These are phyloP conservation scores for Sander lucioperca DNA, from an alignment of 2,113 vertebrate species.

Conservation along the genomic window DNA sequence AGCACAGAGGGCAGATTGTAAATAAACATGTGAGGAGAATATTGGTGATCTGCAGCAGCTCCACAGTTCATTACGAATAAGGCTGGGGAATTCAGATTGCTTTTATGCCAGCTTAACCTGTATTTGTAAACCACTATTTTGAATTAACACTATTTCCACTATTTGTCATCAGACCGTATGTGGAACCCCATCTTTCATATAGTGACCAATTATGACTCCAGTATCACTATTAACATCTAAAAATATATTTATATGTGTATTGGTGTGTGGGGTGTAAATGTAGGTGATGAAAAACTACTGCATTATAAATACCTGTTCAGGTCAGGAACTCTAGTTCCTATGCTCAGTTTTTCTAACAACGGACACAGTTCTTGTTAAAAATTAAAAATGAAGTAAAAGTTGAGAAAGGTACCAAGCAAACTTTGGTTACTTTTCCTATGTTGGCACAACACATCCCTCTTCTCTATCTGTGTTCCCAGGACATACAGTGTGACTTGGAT, in stretches of 20 bases:
- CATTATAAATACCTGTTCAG: not conserved
- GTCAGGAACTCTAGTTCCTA: not conserved
- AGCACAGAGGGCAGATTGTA: conserved; percentile 86
- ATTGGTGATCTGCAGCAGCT: conserved; percentile 64
- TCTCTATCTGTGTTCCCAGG: conserved; percentile 18
- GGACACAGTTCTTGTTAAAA: not conserved
- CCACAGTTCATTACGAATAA: conserved; percentile 64
- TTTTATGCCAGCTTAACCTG: conserved; percentile 21
- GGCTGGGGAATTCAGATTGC: conserved; percentile 47
- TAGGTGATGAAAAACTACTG: not conserved
- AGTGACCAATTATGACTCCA: not conserved
- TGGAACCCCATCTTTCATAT: not conserved
- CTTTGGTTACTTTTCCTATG: not conserved
- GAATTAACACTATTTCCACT: not conserved
- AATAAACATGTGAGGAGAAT: conserved; percentile 80
- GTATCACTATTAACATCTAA: not conserved
- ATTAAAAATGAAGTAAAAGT: not conserved
- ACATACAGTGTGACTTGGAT: conserved; percentile 8
- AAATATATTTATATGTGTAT: not conserved
- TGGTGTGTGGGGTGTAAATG: not conserved
- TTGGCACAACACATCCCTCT: not conserved
- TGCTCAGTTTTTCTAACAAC: not conserved
- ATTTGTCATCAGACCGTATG: not conserved
- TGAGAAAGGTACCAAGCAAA: not conserved
- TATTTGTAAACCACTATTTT: conserved; percentile 6